A percentile compares a stretch with the other conserved stretches of the same genome.
Evolutionary conservation across 2,113 vertebrate species (phyloP).

Genomic region (Sialia sialis): DNA sequence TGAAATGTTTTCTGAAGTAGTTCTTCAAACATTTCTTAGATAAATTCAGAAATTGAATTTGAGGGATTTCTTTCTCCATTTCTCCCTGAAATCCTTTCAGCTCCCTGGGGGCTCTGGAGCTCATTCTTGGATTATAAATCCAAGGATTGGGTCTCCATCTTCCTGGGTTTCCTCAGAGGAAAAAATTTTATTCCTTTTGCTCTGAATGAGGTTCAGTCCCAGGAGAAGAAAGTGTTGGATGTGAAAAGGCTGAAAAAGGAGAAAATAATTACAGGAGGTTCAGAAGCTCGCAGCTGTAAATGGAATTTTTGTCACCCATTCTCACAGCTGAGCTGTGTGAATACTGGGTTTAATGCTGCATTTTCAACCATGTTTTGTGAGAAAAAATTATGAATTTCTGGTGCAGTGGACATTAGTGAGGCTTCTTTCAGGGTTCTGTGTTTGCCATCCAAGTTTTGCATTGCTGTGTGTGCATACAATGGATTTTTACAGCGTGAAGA

Average conservation of each 20-base stretch:
- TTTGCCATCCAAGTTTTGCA: neutral
- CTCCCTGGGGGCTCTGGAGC: neutral
- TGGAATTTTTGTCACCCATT: neutral
- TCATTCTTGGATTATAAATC: neutral
- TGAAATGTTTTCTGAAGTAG: too few relatives aligned
- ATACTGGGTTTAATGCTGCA: neutral
- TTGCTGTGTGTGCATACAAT: fast-evolving
- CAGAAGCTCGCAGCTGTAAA: neutral
- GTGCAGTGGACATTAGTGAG: neutral
- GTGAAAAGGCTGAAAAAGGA: neutral
- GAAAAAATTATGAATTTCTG: neutral
- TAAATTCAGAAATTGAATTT: too few relatives aligned
- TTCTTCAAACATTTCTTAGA: too few relatives aligned
- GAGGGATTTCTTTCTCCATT: neutral
- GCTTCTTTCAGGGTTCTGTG: neutral
- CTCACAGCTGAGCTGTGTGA: neutral
- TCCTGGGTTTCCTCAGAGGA: neutral
- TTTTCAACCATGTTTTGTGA: neutral
- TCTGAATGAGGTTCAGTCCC: neutral
- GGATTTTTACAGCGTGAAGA: neutral
- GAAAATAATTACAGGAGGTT: neutral
- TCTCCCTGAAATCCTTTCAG: neutral
- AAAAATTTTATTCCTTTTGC: neutral
- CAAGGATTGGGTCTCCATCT: neutral
- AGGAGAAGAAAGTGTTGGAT: neutral